Conservation (phyloP, 1,140 invertebrate genomes). For the Heliothis virescens region DNA sequence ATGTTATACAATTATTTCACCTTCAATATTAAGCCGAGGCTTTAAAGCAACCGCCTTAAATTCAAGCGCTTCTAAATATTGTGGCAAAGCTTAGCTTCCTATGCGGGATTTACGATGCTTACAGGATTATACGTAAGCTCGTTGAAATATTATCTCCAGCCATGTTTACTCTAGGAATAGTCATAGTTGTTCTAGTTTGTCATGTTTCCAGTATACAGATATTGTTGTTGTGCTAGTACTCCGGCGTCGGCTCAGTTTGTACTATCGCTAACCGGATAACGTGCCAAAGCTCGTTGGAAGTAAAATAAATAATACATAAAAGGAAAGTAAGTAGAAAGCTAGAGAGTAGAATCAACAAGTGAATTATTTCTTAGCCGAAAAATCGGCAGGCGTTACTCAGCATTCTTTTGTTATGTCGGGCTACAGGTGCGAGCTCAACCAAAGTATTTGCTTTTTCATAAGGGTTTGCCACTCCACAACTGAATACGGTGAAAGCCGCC, state of each 20-base stretch:
- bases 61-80: constrained; percentile 71
- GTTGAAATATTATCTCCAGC: constrained; percentile 58
- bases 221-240: constrained; percentile 22
- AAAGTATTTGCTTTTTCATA: constrained; percentile 74
- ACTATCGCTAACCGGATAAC: constrained; percentile 49
- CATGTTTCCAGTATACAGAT: constrained; percentile 29
- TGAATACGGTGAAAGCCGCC: constrained; percentile 55
- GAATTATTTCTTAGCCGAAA: constrained; percentile 81
- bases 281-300: constrained; percentile 55
- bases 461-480: constrained; percentile 59
- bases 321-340: constrained; percentile 63
- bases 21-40: constrained; percentile 72
- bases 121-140: constrained; percentile 64
- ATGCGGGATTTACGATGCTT: constrained; percentile 71
- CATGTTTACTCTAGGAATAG: constrained; percentile 49
- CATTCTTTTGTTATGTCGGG: constrained; percentile 73
- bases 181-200: constrained; percentile 31
- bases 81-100: constrained; percentile 66
- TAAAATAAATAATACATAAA: constrained; percentile 71
- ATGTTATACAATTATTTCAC: constrained; percentile 75
- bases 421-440: constrained; percentile 71
- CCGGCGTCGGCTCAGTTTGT: constrained; percentile 10
- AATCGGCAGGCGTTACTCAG: constrained; percentile 79
- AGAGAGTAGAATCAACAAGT: constrained; percentile 77
- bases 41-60: constrained; percentile 66